These are phyloP conservation scores for Ferrisia virgata DNA, from an alignment of 2,888 invertebrate species.

Conservation along the genomic window DNA sequence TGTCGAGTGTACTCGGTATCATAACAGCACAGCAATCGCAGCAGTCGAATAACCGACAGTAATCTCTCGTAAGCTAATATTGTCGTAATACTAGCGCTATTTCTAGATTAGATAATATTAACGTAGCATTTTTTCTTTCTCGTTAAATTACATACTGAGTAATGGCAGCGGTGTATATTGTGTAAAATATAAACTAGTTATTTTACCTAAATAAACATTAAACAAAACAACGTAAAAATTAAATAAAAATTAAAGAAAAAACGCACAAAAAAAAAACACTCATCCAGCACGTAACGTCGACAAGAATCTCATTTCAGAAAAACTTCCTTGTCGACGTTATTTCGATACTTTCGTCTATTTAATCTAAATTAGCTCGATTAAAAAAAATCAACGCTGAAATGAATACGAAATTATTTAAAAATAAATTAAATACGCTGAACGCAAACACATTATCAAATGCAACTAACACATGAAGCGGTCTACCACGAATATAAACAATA, in stretches of 20 bases:
- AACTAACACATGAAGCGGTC: background rate
- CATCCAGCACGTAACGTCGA: background rate
- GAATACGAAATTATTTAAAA: background rate
- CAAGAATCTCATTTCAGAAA: background rate
- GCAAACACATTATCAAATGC: background rate
- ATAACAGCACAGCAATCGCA: too few species aligned
- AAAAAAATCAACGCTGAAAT: constrained; percentile 2
- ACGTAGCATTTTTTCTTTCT: background rate
- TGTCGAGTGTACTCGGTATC: background rate
- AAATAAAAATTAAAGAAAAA: background rate
- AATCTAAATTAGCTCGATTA: background rate
- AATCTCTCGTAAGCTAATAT: constrained; percentile 16
- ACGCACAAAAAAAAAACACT: background rate
- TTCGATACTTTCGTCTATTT: background rate
- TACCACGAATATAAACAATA: constrained; percentile 42
- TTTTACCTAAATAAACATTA: constrained; percentile 44
- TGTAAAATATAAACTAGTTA: constrained; percentile 30
- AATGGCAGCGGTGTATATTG: constrained; percentile 24
- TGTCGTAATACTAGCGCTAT: constrained; percentile 13
- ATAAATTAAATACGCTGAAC: background rate
- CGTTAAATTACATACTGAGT: background rate
- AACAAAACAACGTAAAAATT: constrained; percentile 34
- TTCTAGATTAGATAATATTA: constrained; percentile 19
- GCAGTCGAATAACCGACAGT: background rate
- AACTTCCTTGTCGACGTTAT: background rate